Conservation (phyloP, 2,888 invertebrate species). For the Phytoseiulus persimilis region DNA sequence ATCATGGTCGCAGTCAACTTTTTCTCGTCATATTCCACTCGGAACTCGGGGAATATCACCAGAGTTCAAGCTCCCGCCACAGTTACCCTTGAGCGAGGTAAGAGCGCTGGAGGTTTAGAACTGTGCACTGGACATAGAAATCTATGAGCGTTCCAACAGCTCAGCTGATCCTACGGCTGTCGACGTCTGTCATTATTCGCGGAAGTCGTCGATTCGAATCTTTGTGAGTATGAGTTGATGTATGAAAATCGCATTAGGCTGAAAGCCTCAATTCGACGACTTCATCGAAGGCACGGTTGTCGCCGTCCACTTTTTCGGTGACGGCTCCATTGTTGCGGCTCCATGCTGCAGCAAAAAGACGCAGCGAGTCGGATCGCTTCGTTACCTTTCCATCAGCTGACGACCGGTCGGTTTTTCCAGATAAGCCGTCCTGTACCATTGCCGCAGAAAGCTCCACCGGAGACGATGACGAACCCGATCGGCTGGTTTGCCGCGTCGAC, state of each 20-base stretch:
- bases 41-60: no score
- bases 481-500: slow-evolving; percentile 67
- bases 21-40: no score
- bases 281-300: no score
- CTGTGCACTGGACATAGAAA: not conserved
- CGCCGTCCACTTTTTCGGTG: no score
- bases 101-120: no score
- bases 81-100: no score
- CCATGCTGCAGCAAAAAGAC: no score
- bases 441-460: slow-evolving; percentile 49
- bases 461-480: slow-evolving; percentile 60
- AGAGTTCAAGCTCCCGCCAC: no score
- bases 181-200: not conserved
- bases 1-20: no score
- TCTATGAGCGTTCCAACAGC: not conserved
- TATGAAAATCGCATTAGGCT: not conserved
- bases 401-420: slow-evolving; percentile 52
- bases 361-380: no score
- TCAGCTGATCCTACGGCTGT: not conserved
- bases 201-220: not conserved
- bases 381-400: no score
- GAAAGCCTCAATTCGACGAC: not conserved
- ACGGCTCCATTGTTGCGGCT: no score
- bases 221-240: not conserved
- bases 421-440: slow-evolving; percentile 72